A percentile compares a stretch with the other conserved stretches of the same genome.
Evolutionary conservation across 2,888 invertebrate species (phyloP).

Genomic region (Arge pagana): DNA sequence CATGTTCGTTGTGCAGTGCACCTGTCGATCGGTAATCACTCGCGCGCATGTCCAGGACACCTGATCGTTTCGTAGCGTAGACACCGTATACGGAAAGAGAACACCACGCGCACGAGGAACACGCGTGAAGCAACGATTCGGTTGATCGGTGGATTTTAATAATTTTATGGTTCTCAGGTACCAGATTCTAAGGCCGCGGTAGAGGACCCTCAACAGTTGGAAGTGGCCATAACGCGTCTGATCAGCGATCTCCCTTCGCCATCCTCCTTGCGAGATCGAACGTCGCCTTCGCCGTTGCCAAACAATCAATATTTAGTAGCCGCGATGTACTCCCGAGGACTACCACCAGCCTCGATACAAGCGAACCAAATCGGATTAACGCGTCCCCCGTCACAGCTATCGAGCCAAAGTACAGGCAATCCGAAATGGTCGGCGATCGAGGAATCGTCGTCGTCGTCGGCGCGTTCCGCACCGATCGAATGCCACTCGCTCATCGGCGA

Average conservation of each 20-base stretch:
- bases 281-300: conserved; percentile 40
- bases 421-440: background rate
- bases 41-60: too few relatives aligned
- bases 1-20: too few relatives aligned
- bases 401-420: background rate
- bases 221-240: conserved; percentile 74
- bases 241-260: conserved; percentile 61
- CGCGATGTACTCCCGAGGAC: conserved; percentile 46
- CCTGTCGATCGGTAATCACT: too few relatives aligned
- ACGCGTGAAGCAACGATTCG: too few relatives aligned
- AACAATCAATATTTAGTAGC: conserved; percentile 51
- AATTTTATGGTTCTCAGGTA: conserved; percentile 35
- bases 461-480: too few relatives aligned
- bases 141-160: too few relatives aligned
- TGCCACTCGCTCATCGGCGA: too few relatives aligned
- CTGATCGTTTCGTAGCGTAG: too few relatives aligned
- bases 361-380: conserved; percentile 48
- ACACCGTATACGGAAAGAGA: too few relatives aligned
- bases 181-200: conserved; percentile 60
- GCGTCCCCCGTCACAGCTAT: too few relatives aligned
- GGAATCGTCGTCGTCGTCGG: too few relatives aligned
- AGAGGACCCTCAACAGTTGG: conserved; percentile 73
- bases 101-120: too few relatives aligned
- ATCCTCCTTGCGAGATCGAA: conserved; percentile 45
- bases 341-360: conserved; percentile 51